Evolutionary conservation across 2,113 vertebrate genomes (phyloP), one percentile per base, ranked within the genome.

Genomic region (Pteropus alecto): DNA sequence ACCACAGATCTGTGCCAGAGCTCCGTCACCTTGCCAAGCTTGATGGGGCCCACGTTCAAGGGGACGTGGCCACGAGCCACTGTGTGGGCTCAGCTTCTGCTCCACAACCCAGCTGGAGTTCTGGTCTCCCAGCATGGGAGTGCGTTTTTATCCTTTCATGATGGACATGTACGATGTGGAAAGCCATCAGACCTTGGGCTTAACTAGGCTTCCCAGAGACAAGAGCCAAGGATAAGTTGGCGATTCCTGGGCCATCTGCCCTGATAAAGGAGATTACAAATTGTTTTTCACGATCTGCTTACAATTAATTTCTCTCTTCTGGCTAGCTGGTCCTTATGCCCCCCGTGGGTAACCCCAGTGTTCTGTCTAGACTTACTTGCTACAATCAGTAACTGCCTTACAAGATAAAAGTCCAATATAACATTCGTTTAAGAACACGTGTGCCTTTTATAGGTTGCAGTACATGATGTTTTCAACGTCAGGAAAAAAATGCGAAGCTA

Each of bases 401-500:
- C 21, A 86, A 94, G 77, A 85, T 88, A 74, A 90, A 93, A 87
- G n/a, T 68, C 19, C 41, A 96, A 73, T 41, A 65, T 22, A 90
- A 93, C 43, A 61, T 86, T 94, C 71, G 77, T 90, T 90, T 70
- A 43, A 63, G 83, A 92, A 95, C 85, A 76, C 41, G 71, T 5
- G 30, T 61, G 9, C n/a, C 22, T 88, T 54, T 48, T 81, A 65
- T 71, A 94, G 68, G 67, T 38, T 54, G 65, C 46, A 74, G 22
- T 58, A 41, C 8, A 35, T 21, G 15, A 65, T 77, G 26, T 71
- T 90, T 94, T 22, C 43, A 71, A 79, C 5, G 68, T 41, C 3
- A 84, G 83, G 61, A 86, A 73, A 81, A 96, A 93, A 89, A 87
- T 56, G 6, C 43, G 83, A 88, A 96, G 73, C 81, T 79, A 63